Conservation (phyloP, 2,797 vertebrate species). For the Neoniphon sammara region DNA sequence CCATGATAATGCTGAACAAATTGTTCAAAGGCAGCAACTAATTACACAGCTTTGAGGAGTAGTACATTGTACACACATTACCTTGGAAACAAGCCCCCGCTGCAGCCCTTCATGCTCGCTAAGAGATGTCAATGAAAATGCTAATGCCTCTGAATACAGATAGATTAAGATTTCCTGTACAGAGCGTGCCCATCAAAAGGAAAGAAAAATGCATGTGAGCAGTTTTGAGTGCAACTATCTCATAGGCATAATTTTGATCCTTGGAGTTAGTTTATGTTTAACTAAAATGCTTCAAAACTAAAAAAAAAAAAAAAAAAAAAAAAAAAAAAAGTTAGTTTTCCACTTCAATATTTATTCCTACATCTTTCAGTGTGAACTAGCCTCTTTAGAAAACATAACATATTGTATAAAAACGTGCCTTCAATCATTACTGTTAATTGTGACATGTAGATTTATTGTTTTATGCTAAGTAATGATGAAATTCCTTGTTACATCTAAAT, state of each 20-base stretch:
- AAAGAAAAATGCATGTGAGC: neutral
- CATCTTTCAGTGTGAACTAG: too few species aligned
- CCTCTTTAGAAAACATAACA: too few species aligned
- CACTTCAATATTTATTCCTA: too few species aligned
- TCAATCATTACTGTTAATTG: too few species aligned
- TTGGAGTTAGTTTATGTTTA: too few species aligned
- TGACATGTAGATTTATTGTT: too few species aligned
- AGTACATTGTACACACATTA: conserved; percentile 44
- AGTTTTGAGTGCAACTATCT: neutral
- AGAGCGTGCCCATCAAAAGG: neutral
- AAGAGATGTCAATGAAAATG: conserved; percentile 52
- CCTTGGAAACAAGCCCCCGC: conserved; percentile 45
- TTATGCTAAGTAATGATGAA: too few species aligned
- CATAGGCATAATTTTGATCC: neutral
- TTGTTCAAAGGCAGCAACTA: conserved; percentile 39
- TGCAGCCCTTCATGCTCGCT: conserved; percentile 30
- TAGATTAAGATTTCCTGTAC: conserved; percentile 10
- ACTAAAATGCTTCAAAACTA: too few species aligned
- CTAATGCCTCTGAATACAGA: conserved; percentile 27
- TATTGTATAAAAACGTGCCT: too few species aligned
- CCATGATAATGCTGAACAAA: conserved; percentile 45
- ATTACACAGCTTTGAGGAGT: conserved; percentile 48
- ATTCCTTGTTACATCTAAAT: too few species aligned
- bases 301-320: too few species aligned
- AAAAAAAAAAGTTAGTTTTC: too few species aligned